Evolutionary conservation across 1,140 invertebrate genomes (phyloP), one percentile per base, ranked within the genome.

Genomic region (Pseudomyrmex concolor): DNA sequence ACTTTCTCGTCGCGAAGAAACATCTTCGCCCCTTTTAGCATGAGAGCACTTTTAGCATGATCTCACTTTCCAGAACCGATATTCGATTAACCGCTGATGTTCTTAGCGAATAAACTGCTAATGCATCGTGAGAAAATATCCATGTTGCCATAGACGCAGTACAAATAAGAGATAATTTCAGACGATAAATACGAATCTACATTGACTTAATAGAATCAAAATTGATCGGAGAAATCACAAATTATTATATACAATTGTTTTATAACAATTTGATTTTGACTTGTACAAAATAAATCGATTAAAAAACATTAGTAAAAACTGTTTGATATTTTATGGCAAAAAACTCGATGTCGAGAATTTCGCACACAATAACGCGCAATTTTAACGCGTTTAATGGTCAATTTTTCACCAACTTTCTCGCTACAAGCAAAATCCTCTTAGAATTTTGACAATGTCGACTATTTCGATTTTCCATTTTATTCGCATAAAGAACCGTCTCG

Each of bases 41-140:
- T 43, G 19, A 80, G 76, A 70, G 66, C 66, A 45, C 67, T 80
- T 60, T 80, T 34, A 70, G 19, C 67, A 34, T 48, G 66, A 80
- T 71, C 76, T 71, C 51, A 48, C 60, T 77, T 55, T 25, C 15
- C 45, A 43, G 19, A 22, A 22, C 22, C 60, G 25, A 48, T 25
- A 77, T 57, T 60, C 73, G 62, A 43, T 77, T 77, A 66, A 77
- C 73, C 48, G 48, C n/a, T 13, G 54, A 59, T n/a, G 54, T 7
- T 10, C 8, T 54, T 19, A 54, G 15, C 45, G 54, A 59, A 59
- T 34, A 50, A 59, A 71, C 22, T 12, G 22, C 17, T 13, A 76
- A 50, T 25, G 25, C 13, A 9, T 13, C 73, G 60, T 19, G 48
- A 12, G 7, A 76, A 51, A 51, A 66, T n/a, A 17, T 15, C n/a